A percentile compares a stretch with the other conserved stretches of the same genome.
Conservation (phyloP, 2,113 vertebrate genomes). For the Harpagus bidentatus region DNA sequence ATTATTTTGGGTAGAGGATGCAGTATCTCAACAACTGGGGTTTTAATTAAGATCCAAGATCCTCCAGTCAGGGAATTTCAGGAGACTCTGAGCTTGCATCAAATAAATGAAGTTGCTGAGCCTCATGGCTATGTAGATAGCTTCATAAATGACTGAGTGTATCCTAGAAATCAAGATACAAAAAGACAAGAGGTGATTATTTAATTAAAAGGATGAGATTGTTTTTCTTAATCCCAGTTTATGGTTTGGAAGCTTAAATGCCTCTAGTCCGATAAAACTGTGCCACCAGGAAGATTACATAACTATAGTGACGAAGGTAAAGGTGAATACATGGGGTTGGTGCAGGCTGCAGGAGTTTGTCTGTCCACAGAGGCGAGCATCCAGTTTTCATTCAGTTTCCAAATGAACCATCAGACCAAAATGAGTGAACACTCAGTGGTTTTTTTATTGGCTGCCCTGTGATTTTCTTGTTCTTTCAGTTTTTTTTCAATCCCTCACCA, state of each 20-base stretch:
- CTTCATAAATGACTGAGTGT: not conserved
- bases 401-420: not conserved
- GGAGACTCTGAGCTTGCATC: not conserved
- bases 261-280: not conserved
- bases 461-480: not conserved
- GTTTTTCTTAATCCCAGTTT: conserved; percentile 1
- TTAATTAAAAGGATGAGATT: not conserved
- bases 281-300: not conserved
- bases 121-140: not conserved
- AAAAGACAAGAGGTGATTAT: not conserved
- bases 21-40: not conserved
- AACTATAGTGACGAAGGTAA: fast-evolving
- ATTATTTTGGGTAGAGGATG: not conserved
- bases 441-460: not conserved
- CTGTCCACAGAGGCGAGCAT: not conserved
- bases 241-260: not conserved
- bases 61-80: not conserved
- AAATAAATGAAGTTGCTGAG: not conserved
- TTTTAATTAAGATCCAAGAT: not conserved
- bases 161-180: not conserved
- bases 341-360: not conserved
- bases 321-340: not conserved
- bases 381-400: not conserved
- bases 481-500: not conserved
- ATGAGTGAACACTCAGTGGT: not conserved